Base-by-base conservation (phyloP, 2,797 vertebrate species). In the Myotis pilosus region DNA sequence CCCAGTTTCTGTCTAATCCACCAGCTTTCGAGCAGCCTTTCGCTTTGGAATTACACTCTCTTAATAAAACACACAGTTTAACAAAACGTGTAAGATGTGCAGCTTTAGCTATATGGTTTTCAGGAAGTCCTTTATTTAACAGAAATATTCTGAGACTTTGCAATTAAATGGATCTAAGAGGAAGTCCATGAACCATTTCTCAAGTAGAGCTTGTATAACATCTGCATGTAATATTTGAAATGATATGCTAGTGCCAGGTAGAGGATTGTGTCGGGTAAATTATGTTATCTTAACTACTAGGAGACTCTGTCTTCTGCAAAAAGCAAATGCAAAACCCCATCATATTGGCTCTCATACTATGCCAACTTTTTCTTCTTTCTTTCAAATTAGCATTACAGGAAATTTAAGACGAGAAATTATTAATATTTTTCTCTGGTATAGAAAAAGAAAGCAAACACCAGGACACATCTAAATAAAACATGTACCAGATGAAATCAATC, bases 271-370 rank as follows among this genome's bases (percentile, higher is more conserved):
- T 44, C 8, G 19, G 4, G 30, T 20, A 49, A 66, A 75, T 33
- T 44, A 78, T n/a, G 71, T 72, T 75, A 74, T n/a, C 12, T 44
- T 81, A 74, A 30, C 22, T 92, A 81, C 75, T 10, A 33, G 17
- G 93, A 92, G 16, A 69, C 28, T 68, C 72, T 1, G 1, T 17
- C 47, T 88, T 94, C 81, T 94, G 30, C 53, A 81, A 95, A 96
- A 95, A 94, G 33, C 49, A 96, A 64, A 20, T 20, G 49, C 38
- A 83, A 53, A 75, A 75, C 25, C 49, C 30, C 60, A 94, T 5
- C 79, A 76, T 4, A 13, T 0, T 74, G 30, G 36, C 80, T 55
- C 44, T 38, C n/a, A 60, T 3, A 51, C 68, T 12, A 47, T 20
- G 44, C 64, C 88, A 71, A 36, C n/a, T 15, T 44, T 66, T 71